Conservation (phyloP, 2,888 invertebrate species). For the Tupiocoris notatus region DNA sequence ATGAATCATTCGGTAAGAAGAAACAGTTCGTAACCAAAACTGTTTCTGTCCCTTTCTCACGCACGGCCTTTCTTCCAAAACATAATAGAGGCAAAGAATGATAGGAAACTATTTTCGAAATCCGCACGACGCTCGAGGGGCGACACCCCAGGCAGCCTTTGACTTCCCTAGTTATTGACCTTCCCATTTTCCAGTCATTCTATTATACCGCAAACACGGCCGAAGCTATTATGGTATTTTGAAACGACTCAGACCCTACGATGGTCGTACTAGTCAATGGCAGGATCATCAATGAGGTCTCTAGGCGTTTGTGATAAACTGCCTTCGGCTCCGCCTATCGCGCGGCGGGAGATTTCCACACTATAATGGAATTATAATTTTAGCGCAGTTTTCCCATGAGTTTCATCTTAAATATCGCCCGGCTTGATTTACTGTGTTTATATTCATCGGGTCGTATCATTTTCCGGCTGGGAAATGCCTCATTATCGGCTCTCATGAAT, state of each 20-base stretch:
- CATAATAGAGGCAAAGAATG: too few species aligned
- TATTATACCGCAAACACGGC: neutral
- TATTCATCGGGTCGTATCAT: too few species aligned
- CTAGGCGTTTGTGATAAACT: constrained; percentile 29
- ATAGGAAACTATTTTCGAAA: neutral
- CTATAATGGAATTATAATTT: constrained; percentile 33
- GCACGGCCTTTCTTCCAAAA: neutral
- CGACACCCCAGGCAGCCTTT: neutral
- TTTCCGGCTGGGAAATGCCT: too few species aligned
- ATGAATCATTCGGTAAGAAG: constrained; percentile 9
- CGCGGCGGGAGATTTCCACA: neutral
- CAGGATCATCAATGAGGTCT: neutral
- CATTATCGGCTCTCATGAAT: too few species aligned
- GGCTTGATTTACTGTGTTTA: too few species aligned
- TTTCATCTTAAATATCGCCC: too few species aligned
- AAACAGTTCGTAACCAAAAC: neutral
- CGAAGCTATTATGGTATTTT: neutral
- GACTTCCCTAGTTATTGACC: neutral
- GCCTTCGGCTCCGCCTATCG: constrained; percentile 6
- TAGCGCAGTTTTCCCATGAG: constrained; percentile 23
- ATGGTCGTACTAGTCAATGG: neutral
- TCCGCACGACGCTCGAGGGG: neutral
- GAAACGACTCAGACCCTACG: neutral
- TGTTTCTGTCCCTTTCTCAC: neutral
- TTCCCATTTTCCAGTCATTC: neutral